Base-by-base conservation (phyloP, 2,797 vertebrate genomes). In the Linurgus olivaceus region DNA sequence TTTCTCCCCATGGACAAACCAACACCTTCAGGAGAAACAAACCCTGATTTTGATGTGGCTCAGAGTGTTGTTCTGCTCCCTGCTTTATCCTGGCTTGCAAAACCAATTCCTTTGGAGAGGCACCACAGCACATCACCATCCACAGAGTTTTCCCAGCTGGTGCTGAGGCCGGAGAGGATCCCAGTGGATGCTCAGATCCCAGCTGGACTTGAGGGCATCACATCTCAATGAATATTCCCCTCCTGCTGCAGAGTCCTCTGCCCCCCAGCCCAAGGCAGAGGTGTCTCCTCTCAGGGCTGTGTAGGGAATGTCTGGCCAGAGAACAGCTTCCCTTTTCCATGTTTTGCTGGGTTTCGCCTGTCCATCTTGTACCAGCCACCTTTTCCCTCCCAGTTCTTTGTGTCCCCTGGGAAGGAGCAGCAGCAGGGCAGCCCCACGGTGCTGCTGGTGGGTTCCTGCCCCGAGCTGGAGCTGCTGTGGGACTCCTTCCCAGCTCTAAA, bases 21-120 rank as follows among this genome's bases (percentile, higher is more conserved):
- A 83, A 23, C 37, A 11, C 31, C 52, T 71, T 57, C 80, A 81
- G 66, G 61, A 58, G 61, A 33, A 83, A 9, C 20, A 74, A 73
- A 35, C 19, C 51, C 73, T 23, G n/a, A 6, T 40, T 61, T 31
- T 77, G 74, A 19, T 18, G 70, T 20, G 45, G 48, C 55, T 88
- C 11, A 1, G 20, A 9, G 0, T 0, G 1, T 35, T 3, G 0
- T 51, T 65, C 76, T 29, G 10, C 75, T 79, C 70, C 42, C n/a
- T 35, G 5, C 38, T 63, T 31, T 28, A 6, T 8, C n/a, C 61
- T 19, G 29, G 15, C 1, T 9, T 63, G 18, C 55, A 70, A 86
- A 75, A 16, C 23, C 74, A 29, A 5, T 29, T 26, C 6, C 38
- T 83, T 18, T 54, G 47, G 48, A 70, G 67, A 66, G 44, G 38